Conservation (phyloP, 35 echinoderm and acorn worm species). For the Hemicentrotus pulcherrimus region DNA sequence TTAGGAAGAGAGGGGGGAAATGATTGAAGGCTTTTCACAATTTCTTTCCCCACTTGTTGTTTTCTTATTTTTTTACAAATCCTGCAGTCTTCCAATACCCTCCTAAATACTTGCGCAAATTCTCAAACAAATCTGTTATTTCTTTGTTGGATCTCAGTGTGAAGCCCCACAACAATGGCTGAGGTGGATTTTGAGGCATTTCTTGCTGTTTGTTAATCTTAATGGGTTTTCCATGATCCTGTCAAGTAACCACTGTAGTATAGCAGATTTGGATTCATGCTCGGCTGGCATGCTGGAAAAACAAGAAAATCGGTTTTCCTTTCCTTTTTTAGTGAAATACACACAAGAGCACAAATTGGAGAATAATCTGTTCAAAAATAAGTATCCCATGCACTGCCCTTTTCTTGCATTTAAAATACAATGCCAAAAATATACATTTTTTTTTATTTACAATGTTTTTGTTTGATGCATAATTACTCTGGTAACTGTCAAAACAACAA, state of each 20-base stretch:
- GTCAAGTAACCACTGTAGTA: not conserved
- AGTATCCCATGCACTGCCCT: no score
- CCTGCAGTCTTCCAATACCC: not conserved
- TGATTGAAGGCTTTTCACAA: not conserved
- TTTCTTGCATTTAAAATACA: no score
- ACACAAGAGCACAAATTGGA: no score
- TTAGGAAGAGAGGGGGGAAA: not conserved
- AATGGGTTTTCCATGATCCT: not conserved
- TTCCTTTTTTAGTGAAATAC: no score
- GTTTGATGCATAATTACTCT: no score
- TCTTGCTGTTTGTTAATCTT: constrained; percentile 11
- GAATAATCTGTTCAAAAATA: no score
- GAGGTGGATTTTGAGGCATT: not conserved
- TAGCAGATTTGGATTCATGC: constrained; percentile 16
- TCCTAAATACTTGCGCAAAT: not conserved
- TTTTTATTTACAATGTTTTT: no score
- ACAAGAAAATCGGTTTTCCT: not conserved
- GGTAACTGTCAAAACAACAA: no score
- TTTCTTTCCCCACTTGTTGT: not conserved
- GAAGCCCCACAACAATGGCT: not conserved
- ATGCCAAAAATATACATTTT: no score
- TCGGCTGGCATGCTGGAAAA: not conserved
- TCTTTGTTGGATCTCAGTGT: not conserved
- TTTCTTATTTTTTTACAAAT: not conserved
- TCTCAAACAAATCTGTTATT: not conserved